Conservation (phyloP, 1,140 invertebrate species). For the Conopomorpha cramerella region DNA sequence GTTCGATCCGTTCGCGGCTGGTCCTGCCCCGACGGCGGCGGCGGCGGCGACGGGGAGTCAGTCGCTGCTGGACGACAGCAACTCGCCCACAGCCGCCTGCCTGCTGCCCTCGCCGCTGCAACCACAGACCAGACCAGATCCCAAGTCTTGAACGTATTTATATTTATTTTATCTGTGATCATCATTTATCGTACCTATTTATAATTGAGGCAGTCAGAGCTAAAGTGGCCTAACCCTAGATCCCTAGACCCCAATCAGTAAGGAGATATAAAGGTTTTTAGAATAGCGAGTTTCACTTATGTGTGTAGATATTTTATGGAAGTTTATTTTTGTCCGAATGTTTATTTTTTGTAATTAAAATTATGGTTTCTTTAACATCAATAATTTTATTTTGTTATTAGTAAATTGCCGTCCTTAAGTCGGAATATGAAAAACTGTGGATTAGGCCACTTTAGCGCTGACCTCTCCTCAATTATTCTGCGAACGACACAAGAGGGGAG, state of each 20-base stretch:
- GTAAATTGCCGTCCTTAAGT: no score
- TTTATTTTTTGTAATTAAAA: no score
- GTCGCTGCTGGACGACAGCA: conserved; percentile 64
- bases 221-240: no score
- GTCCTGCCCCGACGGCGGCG: conserved; percentile 4
- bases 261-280: background rate
- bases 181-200: background rate
- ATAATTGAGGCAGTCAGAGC: background rate
- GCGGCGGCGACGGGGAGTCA: background rate
- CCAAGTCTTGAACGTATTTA: background rate
- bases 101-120: conserved; percentile 68
- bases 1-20: background rate
- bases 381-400: no score
- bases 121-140: conserved; percentile 44
- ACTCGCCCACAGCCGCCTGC: conserved; percentile 60
- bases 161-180: background rate
- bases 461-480: no score
- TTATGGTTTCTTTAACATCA: no score
- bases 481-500: no score
- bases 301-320: background rate
- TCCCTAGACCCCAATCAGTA: no score
- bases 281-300: background rate
- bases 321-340: no score
- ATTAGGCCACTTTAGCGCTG: no score
- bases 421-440: no score